Evolutionary conservation across 1,140 invertebrate genomes (phyloP).

Genomic region (Probaryconus sp.): DNA sequence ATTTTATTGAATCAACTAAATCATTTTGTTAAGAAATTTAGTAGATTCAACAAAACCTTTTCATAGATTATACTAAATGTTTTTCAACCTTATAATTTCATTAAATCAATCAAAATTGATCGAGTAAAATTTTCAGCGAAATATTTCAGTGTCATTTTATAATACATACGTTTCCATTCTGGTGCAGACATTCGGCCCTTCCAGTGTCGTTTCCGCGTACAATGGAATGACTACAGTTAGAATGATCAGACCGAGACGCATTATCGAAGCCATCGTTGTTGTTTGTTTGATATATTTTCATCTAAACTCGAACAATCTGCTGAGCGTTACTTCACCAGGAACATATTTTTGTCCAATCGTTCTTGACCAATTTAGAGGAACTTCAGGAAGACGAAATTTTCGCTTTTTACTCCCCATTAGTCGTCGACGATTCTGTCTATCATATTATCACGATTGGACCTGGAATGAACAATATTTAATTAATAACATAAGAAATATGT

Average conservation of each 20-base stretch:
- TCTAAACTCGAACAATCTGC: conserved; percentile 26
- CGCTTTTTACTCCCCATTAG: conserved; percentile 34
- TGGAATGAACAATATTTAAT: conserved; percentile 12
- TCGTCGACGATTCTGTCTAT: conserved; percentile 6
- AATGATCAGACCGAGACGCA: conserved; percentile 35
- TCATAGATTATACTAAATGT: too few relatives aligned
- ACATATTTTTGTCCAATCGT: conserved; percentile 26
- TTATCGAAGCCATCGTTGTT: conserved; percentile 44
- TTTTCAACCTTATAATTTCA: too few relatives aligned
- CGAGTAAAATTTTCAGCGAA: too few relatives aligned
- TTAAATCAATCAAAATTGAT: too few relatives aligned
- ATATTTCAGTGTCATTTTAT: too few relatives aligned
- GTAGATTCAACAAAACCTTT: too few relatives aligned
- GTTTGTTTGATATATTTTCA: conserved; percentile 36
- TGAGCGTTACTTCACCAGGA: conserved; percentile 33
- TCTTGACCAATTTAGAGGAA: conserved; percentile 24
- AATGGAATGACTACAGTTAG: conserved; percentile 25
- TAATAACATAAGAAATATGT: too few relatives aligned
- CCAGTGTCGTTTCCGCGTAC: conserved; percentile 51
- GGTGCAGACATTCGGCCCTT: conserved; percentile 74
- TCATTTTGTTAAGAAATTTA: too few relatives aligned
- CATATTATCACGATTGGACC: conserved; percentile 19
- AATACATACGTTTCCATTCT: conserved; percentile 72
- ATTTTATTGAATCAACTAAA: too few relatives aligned
- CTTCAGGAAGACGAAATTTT: conserved; percentile 15